A percentile compares a stretch with the other conserved stretches of the same genome.
These are phyloP conservation scores for Tapirus indicus DNA, from an alignment of 2,797 vertebrate species.

Conservation along the genomic window DNA sequence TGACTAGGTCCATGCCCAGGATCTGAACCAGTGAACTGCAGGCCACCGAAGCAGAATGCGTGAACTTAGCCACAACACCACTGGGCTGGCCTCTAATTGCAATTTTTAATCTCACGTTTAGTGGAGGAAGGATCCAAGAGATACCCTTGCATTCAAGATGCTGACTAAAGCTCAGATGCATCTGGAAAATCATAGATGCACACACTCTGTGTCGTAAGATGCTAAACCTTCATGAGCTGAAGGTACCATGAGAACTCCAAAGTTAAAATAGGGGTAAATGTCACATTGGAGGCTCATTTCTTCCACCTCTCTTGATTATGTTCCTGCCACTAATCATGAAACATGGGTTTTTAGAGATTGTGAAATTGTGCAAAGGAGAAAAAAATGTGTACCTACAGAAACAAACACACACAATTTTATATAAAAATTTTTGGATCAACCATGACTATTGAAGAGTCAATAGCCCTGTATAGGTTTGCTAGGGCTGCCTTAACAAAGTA, in stretches of 20 bases:
- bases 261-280: background rate
- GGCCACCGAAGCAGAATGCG: no score
- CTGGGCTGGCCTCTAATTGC: no score
- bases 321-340: background rate
- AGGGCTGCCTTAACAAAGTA: background rate
- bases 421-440: background rate
- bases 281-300: background rate
- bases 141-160: background rate
- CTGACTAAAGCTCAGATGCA: background rate
- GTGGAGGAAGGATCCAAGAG: background rate
- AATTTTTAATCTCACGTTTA: background rate
- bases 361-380: background rate
- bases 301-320: background rate
- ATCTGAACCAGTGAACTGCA: no score
- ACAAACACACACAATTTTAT: background rate
- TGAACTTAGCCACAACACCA: no score
- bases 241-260: background rate
- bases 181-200: background rate
- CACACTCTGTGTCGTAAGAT: background rate
- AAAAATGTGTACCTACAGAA: background rate
- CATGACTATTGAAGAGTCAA: background rate
- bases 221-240: background rate
- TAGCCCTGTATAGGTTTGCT: background rate
- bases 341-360: background rate
- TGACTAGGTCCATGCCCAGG: no score